Base-by-base conservation (phyloP, 1,140 invertebrate genomes). In the Portunus trituberculatus region DNA sequence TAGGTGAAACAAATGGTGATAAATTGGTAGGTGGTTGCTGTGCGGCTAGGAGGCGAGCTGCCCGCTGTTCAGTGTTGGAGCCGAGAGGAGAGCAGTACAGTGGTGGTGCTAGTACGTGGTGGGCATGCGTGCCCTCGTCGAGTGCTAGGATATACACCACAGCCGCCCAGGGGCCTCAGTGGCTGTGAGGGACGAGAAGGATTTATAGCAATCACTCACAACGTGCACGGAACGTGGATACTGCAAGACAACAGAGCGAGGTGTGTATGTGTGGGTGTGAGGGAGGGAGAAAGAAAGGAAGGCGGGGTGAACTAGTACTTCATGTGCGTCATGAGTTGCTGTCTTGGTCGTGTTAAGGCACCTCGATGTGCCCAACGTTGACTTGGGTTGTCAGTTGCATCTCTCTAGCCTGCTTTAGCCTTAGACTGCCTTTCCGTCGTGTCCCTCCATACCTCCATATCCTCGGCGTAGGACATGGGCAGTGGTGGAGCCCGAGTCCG, bases 121-220 rank as follows among this genome's bases (percentile, higher is more conserved):
- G 29, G 67, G 14, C 91, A 82, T 39, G 91, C 52, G 91, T 83
- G 67, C 89, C 48, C 46, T 91, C n/a, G 28, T 59, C 14, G 28
- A 52, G 46, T 59, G n/a, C 46, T 32, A 59, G 89, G 89, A 91
- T 91, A 91, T 91, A 91, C 59, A 91, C 28, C 89, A 39, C 89
- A 59, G 46, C 46, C 31, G 89, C 87, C 46, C 16, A 46, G 6
- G n/a, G 45, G 45, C 39, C 32, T 46, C 87, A 45, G 25, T 20
- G n/a, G 39, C 87, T 46, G n/a, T 45, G 6, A 46, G 8, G 39
- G 20, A 45, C 39, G 25, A 59, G 89, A 28, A 48, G 48, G n/a
- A 59, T 59, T 28, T 16, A 28, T 52, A 16, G 89, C 25, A 7
- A 91, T 48, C 31, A 28, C 46, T 16, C 29, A 29, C 8, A 29